Base-by-base conservation (phyloP, 1,140 invertebrate species). In the Hormaphis cornu region DNA sequence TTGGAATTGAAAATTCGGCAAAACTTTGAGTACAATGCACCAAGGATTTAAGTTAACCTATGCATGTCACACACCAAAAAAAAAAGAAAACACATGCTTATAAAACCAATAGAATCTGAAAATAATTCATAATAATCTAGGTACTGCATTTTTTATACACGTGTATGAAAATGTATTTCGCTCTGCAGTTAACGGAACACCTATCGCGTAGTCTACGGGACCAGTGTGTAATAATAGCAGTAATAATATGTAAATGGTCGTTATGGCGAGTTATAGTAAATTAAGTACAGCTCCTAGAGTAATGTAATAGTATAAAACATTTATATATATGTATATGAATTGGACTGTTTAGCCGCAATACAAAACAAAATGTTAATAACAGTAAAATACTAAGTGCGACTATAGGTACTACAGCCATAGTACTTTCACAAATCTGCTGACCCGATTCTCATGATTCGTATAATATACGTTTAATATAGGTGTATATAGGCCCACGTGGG, bases 311-410 rank as follows among this genome's bases (percentile, higher is more conserved):
- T 22, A 56, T 37, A 58, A 40, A 58, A 40, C 40, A 14, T n/a
- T 40, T 24, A 16, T 10, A 33, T 54, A 6, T 33, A 4, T 9
- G 30, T 33, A 33, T 9, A 7, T 58, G 40, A 58, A 40, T n/a
- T 58, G 33, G 54, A 20, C 28, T 58, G 35, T 58, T 40, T 24
- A 18, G 12, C 28, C 37, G 37, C 53, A 5, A 35, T n/a, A 50
- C 42, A 46, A 66, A 24, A 66, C 42, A 66, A 63, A 66, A 66
- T 66, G 61, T 66, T 66, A 48, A 66, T 48, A 66, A 66, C 61
- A 66, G 42, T 48, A 66, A 66, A 66, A 50, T 66, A 50, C 28
- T 58, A 58, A 58, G 33, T 40, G 54, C 20, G n/a, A 3, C 30
- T 33, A 33, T 33, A 33, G 4, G 30, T 33, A 33, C n/a, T n/a